Percentiles rank a stretch among this genome's conserved stretches.
Conservation (phyloP, 2,113 vertebrate species). For the Phalacrocorax pelagicus region DNA sequence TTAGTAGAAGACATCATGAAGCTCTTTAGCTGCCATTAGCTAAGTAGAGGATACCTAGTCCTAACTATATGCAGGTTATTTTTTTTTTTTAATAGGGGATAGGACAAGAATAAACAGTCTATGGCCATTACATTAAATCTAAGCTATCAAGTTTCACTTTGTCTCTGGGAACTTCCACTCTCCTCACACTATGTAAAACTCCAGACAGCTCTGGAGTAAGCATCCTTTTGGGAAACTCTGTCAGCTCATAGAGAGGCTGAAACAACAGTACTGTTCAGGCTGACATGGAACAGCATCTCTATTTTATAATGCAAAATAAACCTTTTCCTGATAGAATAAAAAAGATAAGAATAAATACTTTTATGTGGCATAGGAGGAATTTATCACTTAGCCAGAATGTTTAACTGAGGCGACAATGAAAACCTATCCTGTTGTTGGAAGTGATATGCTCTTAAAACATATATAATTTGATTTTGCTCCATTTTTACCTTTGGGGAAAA, state of each 20-base stretch:
- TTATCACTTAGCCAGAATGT: neutral
- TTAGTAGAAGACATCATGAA: neutral
- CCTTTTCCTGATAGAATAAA: neutral
- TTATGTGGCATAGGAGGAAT: neutral
- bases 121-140: neutral
- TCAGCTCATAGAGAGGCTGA: neutral
- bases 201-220: neutral
- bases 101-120: neutral
- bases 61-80: neutral
- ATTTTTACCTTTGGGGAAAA: neutral
- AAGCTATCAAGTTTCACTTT: neutral
- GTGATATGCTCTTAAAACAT: neutral
- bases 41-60: neutral
- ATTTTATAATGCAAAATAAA: neutral
- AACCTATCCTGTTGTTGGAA: neutral
- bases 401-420: neutral
- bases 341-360: neutral
- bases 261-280: neutral
- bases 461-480: neutral
- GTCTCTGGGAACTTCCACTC: neutral
- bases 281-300: neutral
- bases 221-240: neutral
- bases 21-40: neutral
- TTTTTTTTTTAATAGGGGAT: neutral
- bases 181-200: neutral